A percentile compares a stretch with the other conserved stretches of the same genome.
phyloP scores from a whole-genome alignment of 2,888 invertebrate genomes.

The Belgica antarctica region DNA sequence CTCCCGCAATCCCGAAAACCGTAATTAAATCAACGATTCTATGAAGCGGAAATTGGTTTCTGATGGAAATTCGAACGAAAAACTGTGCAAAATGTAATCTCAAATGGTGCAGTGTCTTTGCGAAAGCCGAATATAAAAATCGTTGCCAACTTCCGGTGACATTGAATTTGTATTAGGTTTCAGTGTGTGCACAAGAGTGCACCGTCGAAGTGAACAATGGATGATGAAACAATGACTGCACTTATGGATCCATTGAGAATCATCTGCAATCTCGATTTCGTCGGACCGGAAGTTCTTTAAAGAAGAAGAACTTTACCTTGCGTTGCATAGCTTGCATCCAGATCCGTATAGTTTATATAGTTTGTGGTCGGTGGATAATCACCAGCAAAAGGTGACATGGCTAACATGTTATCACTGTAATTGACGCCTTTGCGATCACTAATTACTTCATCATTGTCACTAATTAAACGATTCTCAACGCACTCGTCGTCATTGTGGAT shows the following conservation, averaged over 20 bases:
- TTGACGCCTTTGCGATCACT: conserved; percentile 49
- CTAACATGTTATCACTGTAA: conserved; percentile 49
- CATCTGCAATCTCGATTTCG: conserved; percentile 32
- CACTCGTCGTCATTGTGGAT: conserved; percentile 45
- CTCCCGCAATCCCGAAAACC: conserved; percentile 10
- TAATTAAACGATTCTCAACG: conserved; percentile 30
- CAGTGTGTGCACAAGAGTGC: conserved; percentile 19
- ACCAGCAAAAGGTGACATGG: conserved; percentile 50
- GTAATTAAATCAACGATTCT: conserved; percentile 17
- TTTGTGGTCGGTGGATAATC: conserved; percentile 51
- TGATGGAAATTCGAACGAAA: conserved; percentile 12
- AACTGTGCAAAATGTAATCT: not conserved
- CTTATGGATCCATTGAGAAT: conserved; percentile 1
- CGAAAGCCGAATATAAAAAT: not conserved
- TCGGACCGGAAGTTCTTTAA: conserved; percentile 12
- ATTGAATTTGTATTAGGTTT: conserved; percentile 44
- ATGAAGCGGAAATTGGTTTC: conserved; percentile 35
- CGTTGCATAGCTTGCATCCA: conserved; percentile 51
- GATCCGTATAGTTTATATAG: conserved; percentile 51
- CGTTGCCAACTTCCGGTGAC: conserved; percentile 45
- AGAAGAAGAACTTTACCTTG: conserved; percentile 33
- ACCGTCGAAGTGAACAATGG: conserved; percentile 18
- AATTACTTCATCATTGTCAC: conserved; percentile 42
- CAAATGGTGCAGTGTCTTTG: not conserved
- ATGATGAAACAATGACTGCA: conserved; percentile 27